phyloP scores from a whole-genome alignment of 2,113 vertebrate species.

The Cephalopterus ornatus region DNA sequence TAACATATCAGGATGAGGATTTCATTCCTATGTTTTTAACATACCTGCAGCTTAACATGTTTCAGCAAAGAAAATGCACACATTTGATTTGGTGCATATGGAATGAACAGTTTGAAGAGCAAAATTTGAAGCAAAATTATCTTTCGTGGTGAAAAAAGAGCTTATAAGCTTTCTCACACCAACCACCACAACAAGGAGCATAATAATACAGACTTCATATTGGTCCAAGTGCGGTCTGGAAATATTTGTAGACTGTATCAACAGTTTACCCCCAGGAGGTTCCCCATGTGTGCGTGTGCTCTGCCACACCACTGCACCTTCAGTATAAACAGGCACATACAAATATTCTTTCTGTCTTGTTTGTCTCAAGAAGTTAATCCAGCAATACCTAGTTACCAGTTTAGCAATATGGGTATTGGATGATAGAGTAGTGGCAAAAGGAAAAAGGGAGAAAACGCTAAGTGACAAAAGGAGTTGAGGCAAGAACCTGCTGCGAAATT shows the following conservation, averaged over 20 bases:
- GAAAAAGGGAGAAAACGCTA: background rate
- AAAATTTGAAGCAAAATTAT: background rate
- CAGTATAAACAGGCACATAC: background rate
- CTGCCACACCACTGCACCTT: background rate
- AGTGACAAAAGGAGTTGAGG: background rate
- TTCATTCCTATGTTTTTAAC: background rate
- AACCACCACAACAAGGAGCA: accelerated
- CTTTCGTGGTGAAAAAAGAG: background rate
- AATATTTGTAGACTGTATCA: background rate
- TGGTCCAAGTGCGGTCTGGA: background rate
- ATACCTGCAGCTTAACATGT: background rate
- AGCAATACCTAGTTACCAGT: background rate
- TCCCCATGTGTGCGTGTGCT: background rate
- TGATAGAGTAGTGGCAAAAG: background rate
- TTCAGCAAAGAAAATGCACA: background rate
- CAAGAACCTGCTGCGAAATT: background rate
- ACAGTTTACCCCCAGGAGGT: background rate
- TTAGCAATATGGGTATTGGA: background rate
- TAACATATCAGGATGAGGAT: background rate
- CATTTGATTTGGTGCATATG: background rate
- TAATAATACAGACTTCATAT: background rate
- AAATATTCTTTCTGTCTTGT: background rate
- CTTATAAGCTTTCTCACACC: background rate
- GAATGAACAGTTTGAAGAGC: background rate
- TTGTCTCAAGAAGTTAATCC: background rate